Conservation (phyloP, 2,888 invertebrate genomes). For the Mesorhabditis sp. region DNA sequence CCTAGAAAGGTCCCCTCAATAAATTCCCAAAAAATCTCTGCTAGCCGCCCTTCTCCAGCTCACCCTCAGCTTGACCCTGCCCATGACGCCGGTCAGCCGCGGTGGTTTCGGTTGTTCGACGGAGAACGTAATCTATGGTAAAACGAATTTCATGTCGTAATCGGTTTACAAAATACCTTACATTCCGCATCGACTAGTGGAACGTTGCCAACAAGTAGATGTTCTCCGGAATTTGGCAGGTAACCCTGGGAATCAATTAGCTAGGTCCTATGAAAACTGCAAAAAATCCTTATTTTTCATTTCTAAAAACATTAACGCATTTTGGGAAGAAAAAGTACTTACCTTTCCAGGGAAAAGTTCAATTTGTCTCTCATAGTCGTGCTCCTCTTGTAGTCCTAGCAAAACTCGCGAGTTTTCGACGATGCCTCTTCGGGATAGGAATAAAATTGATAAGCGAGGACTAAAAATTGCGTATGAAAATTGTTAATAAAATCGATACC, state of each 20-base stretch:
- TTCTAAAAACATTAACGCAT: no score
- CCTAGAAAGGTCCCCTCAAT: not conserved
- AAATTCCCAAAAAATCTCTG: no score
- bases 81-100: not conserved
- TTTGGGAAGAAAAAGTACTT: not conserved
- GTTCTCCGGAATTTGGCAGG: not conserved
- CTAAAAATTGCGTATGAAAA: not conserved
- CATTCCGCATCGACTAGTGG: not conserved
- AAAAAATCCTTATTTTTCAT: no score
- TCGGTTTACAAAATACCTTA: not conserved
- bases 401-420: constrained; percentile 2
- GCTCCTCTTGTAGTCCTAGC: not conserved
- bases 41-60: no score
- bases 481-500: no score
- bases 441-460: not conserved
- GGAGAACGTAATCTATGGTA: not conserved
- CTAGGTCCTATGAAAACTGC: no score
- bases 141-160: no score
- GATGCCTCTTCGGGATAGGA: not conserved
- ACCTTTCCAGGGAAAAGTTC: not conserved
- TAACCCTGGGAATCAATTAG: not conserved
- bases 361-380: constrained; percentile 4
- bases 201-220: not conserved
- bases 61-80: not conserved
- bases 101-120: not conserved